A percentile compares a stretch with the other conserved stretches of the same genome.
phyloP scores from a whole-genome alignment of 1,140 invertebrate genomes.

The Coenobita brevimanus region DNA sequence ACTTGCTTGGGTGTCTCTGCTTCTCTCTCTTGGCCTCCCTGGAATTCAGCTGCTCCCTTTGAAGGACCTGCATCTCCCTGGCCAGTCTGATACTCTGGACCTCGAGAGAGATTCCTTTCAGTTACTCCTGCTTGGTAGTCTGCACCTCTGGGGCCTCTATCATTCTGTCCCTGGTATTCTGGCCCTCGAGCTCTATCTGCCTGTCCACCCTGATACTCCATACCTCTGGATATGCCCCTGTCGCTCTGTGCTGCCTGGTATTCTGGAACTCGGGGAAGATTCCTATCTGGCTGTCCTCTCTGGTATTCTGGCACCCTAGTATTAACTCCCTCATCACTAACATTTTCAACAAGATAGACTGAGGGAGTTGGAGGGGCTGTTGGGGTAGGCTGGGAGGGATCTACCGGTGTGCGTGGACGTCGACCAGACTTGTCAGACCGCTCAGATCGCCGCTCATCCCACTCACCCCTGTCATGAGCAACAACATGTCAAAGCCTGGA shows the following conservation, averaged over 20 bases:
- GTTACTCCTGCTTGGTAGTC: not conserved
- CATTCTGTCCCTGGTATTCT: too few species aligned
- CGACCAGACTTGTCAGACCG: constrained; percentile 35
- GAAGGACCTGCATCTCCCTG: not conserved
- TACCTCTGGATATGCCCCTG: too few species aligned
- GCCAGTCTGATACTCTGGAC: not conserved
- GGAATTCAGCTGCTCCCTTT: not conserved
- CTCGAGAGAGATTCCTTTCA: not conserved
- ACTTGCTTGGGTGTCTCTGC: constrained; percentile 21
- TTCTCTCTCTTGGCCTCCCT: constrained; percentile 17
- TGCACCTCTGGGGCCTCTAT: too few species aligned
- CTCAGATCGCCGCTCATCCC: constrained; percentile 41
- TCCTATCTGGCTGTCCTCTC: too few species aligned
- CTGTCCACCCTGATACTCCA: too few species aligned
- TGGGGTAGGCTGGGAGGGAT: not conserved
- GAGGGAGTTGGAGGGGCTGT: not conserved
- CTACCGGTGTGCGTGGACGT: constrained; percentile 42
- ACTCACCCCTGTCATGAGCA: not conserved
- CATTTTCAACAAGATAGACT: constrained; percentile 42
- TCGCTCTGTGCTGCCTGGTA: too few species aligned
- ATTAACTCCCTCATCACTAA: constrained; percentile 33
- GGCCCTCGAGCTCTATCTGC: too few species aligned
- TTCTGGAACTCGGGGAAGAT: too few species aligned
- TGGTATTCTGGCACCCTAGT: not conserved
- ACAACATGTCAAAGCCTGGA: not conserved